These are phyloP conservation scores for Lordiphosa fenestrarum DNA, from an alignment of 2,888 invertebrate genomes.

Conservation along the genomic window DNA sequence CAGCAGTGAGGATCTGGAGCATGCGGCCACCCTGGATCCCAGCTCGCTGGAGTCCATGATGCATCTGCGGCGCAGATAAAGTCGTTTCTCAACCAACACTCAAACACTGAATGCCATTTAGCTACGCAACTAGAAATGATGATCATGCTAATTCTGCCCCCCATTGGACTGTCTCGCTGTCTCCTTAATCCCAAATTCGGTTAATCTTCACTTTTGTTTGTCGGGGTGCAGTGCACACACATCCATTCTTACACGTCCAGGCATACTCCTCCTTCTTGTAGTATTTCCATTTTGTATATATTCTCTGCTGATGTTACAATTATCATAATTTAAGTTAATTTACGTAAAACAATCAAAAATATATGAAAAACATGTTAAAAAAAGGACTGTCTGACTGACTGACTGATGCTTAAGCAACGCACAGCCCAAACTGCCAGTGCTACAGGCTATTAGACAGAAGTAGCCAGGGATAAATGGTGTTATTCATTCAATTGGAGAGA, in stretches of 20 bases:
- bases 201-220: neutral
- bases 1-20: constrained; percentile 84
- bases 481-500: no score
- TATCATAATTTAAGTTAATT: constrained; percentile 69
- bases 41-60: constrained; percentile 77
- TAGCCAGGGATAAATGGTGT: no score
- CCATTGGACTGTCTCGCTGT: no score
- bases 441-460: no score
- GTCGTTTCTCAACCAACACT: constrained; percentile 7
- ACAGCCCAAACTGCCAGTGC: no score
- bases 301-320: constrained; percentile 55
- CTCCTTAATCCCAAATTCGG: constrained; percentile 19
- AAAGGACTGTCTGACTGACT: neutral
- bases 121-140: constrained; percentile 54
- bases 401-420: no score
- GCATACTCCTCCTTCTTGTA: constrained; percentile 50
- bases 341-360: constrained; percentile 55
- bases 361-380: constrained; percentile 26
- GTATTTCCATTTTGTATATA: constrained; percentile 73
- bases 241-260: constrained; percentile 43
- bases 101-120: constrained; percentile 61
- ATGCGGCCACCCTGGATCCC: constrained; percentile 80
- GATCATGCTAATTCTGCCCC: constrained; percentile 21
- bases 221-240: constrained; percentile 15
- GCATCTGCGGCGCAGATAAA: constrained; percentile 69